A percentile compares a stretch with the other conserved stretches of the same genome.
phyloP scores from a whole-genome alignment of 2,888 invertebrate genomes.

The Temnothorax ravouxi region DNA sequence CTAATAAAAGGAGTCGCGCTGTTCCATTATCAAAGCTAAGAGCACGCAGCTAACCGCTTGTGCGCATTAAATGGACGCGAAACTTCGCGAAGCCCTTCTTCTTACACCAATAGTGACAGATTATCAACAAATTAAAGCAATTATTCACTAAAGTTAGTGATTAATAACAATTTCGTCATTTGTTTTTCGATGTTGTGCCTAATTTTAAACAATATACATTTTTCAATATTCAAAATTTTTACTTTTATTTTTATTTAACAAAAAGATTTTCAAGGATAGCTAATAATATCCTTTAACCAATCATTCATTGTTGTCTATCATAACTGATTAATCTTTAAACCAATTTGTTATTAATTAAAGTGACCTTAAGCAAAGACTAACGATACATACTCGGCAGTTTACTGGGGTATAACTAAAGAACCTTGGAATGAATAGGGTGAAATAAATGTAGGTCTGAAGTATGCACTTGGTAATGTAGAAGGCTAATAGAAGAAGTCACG shows the following conservation, averaged over 20 bases:
- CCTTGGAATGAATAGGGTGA: slow-evolving; percentile 48
- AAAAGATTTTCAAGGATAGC: not conserved
- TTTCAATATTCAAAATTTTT: not conserved
- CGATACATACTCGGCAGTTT: slow-evolving; percentile 30
- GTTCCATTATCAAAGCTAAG: slow-evolving; percentile 77
- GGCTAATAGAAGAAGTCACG: slow-evolving; percentile 83
- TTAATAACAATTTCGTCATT: not conserved
- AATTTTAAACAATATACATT: slow-evolving; percentile 8
- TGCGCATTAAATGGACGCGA: slow-evolving; percentile 12
- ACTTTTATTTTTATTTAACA: not conserved
- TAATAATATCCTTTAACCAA: not conserved
- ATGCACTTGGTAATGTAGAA: slow-evolving; percentile 77
- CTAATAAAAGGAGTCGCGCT: slow-evolving; percentile 78
- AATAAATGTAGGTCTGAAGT: slow-evolving; percentile 51
- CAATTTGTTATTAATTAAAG: slow-evolving; percentile 29
- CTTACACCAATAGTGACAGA: not conserved
- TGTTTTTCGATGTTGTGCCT: not conserved
- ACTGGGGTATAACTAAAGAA: slow-evolving; percentile 47
- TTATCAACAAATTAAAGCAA: not conserved
- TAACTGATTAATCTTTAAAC: not conserved
- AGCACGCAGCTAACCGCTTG: slow-evolving; percentile 64
- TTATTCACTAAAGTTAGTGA: not conserved
- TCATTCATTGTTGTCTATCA: not conserved
- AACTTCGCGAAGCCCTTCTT: not conserved
- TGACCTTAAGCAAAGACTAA: not conserved